phyloP scores from a whole-genome alignment of 2,113 vertebrate species.

The Sphaerodactylus townsendi region DNA sequence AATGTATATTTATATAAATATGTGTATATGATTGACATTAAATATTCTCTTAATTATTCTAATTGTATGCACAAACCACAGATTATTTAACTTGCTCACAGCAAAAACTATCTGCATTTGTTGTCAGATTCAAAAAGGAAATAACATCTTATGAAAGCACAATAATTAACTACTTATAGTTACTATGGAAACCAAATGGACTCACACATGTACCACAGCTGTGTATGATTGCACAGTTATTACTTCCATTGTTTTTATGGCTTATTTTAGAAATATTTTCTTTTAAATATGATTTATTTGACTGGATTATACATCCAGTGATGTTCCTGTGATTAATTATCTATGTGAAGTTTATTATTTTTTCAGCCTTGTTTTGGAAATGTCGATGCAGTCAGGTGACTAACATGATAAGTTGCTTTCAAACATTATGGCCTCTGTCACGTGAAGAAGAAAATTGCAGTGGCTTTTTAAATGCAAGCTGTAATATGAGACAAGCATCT shows the following conservation, averaged over 20 bases:
- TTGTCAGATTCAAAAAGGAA: conserved; percentile 50
- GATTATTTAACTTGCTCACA: conserved; percentile 53
- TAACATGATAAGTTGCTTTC: neutral
- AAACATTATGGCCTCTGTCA: neutral
- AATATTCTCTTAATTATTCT: conserved; percentile 24
- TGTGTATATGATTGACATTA: neutral
- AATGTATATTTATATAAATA: conserved; percentile 2
- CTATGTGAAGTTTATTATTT: neutral
- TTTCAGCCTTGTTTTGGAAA: neutral
- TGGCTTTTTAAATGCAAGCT: too few relatives aligned
- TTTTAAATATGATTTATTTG: conserved; percentile 16
- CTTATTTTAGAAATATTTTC: conserved; percentile 19
- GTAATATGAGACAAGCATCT: too few relatives aligned
- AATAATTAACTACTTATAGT: conserved; percentile 62
- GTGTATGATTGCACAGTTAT: conserved; percentile 27
- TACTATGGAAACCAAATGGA: conserved; percentile 63
- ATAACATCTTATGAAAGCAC: conserved; percentile 50
- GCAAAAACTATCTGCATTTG: conserved; percentile 46
- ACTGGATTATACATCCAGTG: conserved; percentile 7
- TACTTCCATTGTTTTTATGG: conserved; percentile 19
- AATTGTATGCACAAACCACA: conserved; percentile 22
- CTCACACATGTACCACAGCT: conserved; percentile 47
- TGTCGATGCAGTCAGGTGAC: neutral
- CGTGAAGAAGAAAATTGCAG: too few relatives aligned
- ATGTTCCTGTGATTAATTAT: neutral